phyloP scores from a whole-genome alignment of 2,113 vertebrate species.

The Macroglossus sobrinus region DNA sequence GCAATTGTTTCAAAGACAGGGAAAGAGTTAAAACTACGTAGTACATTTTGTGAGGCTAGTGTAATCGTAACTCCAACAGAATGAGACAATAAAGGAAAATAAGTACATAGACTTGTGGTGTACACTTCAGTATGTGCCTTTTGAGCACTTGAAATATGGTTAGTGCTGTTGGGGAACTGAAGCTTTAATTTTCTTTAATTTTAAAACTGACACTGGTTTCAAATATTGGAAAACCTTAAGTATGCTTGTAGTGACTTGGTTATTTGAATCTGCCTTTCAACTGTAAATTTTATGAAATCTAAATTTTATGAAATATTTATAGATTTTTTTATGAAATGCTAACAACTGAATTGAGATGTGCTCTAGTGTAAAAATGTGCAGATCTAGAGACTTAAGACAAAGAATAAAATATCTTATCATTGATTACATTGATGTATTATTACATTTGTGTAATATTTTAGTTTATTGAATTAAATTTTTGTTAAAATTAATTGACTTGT shows the following conservation, averaged over 20 bases:
- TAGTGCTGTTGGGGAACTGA: background rate
- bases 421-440: background rate
- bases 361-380: background rate
- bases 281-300: background rate
- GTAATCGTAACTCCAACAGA: background rate
- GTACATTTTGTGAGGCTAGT: background rate
- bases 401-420: background rate
- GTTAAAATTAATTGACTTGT: background rate
- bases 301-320: background rate
- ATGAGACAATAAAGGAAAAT: background rate
- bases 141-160: background rate
- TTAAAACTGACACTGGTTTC: background rate
- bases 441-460: background rate
- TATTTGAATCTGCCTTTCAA: background rate
- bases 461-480: background rate
- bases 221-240: background rate
- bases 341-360: background rate
- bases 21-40: background rate
- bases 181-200: background rate
- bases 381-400: background rate
- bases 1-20: background rate
- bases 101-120: background rate
- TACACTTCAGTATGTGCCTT: background rate
- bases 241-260: background rate
- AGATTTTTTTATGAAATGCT: background rate